Conservation (phyloP, 2,113 vertebrate genomes). For the Empidonax traillii region DNA sequence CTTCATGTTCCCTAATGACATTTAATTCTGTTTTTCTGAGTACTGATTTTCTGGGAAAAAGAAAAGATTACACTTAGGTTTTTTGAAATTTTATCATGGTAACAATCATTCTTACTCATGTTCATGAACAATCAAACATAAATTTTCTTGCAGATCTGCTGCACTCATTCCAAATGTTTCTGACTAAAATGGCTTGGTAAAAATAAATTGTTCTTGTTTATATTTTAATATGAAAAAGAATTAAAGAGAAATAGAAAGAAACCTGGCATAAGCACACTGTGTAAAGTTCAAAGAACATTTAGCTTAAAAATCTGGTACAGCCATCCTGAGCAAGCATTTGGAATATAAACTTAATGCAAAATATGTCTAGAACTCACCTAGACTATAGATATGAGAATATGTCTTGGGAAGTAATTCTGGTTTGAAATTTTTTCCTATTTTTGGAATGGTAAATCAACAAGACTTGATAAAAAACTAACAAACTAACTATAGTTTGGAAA, state of each 20-base stretch:
- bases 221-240: neutral
- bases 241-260: neutral
- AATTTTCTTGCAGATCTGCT: neutral
- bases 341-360: neutral
- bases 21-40: neutral
- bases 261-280: neutral
- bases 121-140: neutral
- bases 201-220: neutral
- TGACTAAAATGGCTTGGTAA: neutral
- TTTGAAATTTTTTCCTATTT: neutral
- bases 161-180: neutral
- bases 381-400: neutral
- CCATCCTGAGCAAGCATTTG: neutral
- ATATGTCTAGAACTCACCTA: neutral
- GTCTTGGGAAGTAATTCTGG: neutral
- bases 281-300: neutral
- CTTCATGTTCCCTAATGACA: neutral
- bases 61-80: neutral
- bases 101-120: neutral
- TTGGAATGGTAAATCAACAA: neutral
- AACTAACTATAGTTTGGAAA: neutral
- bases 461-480: neutral
- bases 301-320: neutral
- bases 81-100: neutral
- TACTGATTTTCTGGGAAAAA: neutral